These are phyloP conservation scores for Tragelaphus buxtoni DNA, from an alignment of 2,113 vertebrate species.

Conservation along the genomic window DNA sequence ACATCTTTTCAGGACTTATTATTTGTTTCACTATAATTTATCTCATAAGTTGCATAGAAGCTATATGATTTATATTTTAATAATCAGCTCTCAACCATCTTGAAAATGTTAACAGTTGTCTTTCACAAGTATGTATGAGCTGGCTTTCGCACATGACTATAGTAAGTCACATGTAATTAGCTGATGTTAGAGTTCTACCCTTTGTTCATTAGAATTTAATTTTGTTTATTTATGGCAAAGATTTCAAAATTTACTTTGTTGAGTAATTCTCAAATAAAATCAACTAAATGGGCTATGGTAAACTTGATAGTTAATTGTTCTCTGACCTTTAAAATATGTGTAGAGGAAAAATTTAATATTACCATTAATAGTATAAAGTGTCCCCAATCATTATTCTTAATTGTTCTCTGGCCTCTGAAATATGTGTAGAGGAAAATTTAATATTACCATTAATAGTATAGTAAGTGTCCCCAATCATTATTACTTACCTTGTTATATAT, in stretches of 20 bases:
- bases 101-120: background rate
- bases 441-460: constrained; percentile 5
- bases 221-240: constrained; percentile 32
- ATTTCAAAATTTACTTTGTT: constrained; percentile 50
- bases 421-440: constrained; percentile 57
- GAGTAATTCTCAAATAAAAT: constrained; percentile 62
- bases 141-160: background rate
- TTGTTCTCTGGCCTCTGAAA: constrained; percentile 53
- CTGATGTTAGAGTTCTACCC: background rate
- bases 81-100: background rate
- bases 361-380: constrained; percentile 27
- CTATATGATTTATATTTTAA: constrained; percentile 16
- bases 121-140: background rate
- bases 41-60: background rate
- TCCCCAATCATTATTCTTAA: constrained; percentile 51
- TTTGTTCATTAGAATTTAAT: background rate
- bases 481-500: constrained; percentile 61
- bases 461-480: constrained; percentile 42
- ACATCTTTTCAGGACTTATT: background rate
- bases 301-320: constrained; percentile 57
- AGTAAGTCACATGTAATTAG: background rate
- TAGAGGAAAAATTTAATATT: constrained; percentile 52
- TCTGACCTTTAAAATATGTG: constrained; percentile 47
- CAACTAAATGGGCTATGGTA: constrained; percentile 46
- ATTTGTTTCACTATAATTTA: background rate